Percentiles rank a stretch among this genome's conserved stretches.
Conservation (phyloP, 2,888 invertebrate genomes). For the Drosophila borborema region DNA sequence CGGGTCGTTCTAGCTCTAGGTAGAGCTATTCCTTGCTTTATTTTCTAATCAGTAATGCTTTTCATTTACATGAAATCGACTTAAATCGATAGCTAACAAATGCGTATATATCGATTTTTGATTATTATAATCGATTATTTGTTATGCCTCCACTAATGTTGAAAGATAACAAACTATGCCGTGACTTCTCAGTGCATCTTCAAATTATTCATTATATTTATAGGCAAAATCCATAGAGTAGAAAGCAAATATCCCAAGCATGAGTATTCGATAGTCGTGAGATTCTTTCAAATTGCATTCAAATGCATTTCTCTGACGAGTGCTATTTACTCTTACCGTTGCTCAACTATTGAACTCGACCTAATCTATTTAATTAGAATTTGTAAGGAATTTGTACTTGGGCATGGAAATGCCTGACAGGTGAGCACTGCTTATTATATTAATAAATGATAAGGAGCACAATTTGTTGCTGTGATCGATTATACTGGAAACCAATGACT, state of each 20-base stretch:
- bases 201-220: too few species aligned
- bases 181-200: too few species aligned
- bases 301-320: background rate
- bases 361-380: background rate
- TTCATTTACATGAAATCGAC: too few species aligned
- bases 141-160: too few species aligned
- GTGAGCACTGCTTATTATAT: slow-evolving; percentile 1
- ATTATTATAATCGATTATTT: too few species aligned
- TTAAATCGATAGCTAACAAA: background rate
- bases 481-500: background rate
- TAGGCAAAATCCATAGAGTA: too few species aligned
- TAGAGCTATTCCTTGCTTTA: too few species aligned
- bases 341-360: background rate
- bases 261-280: background rate
- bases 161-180: too few species aligned
- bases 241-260: too few species aligned
- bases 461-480: background rate
- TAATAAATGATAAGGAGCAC: background rate
- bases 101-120: too few species aligned
- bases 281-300: background rate
- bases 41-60: too few species aligned
- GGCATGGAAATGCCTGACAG: background rate
- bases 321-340: background rate
- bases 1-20: too few species aligned
- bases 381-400: background rate